phyloP scores from a whole-genome alignment of 30 jellyfish, hydroid and myxozoan species.

The Catostylus mosaicus region DNA sequence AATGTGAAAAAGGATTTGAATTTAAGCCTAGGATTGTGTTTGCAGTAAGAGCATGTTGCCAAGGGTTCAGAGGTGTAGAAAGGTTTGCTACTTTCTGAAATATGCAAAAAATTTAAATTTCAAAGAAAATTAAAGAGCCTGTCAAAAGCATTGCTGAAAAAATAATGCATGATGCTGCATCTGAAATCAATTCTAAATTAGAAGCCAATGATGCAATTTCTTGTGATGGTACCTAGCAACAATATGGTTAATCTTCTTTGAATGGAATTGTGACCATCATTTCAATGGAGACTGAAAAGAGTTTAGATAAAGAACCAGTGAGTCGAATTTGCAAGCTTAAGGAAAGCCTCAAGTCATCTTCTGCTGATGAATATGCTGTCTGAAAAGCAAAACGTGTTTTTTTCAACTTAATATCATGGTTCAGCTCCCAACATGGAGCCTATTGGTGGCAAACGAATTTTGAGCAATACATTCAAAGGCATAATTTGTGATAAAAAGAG shows the following conservation, averaged over 20 bases:
- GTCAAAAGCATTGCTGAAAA: conserved; percentile 6
- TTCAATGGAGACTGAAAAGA: conserved; percentile 31
- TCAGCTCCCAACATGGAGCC: conserved; percentile 48
- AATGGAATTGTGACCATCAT: background rate
- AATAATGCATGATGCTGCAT: conserved; percentile 47
- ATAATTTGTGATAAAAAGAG: conserved; percentile 10
- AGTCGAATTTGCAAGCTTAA: background rate
- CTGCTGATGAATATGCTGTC: conserved; percentile 16
- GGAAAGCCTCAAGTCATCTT: background rate
- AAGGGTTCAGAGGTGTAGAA: background rate
- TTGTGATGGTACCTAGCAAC: conserved; percentile 56
- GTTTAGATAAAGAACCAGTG: conserved; percentile 10
- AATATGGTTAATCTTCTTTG: background rate
- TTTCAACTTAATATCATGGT: conserved; percentile 17
- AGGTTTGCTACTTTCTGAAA: background rate
- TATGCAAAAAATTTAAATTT: background rate
- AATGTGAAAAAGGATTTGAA: conserved; percentile 8
- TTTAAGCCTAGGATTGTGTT: background rate
- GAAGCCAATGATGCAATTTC: conserved; percentile 22
- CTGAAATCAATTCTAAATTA: conserved; percentile 2
- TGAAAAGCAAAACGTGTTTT: conserved; percentile 12
- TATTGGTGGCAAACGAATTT: conserved; percentile 16
- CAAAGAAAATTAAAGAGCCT: background rate
- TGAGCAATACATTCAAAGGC: background rate
- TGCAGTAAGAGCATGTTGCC: conserved; percentile 19